Base-by-base conservation (phyloP, 2,113 vertebrate species). In the Melanotaenia duboulayi region DNA sequence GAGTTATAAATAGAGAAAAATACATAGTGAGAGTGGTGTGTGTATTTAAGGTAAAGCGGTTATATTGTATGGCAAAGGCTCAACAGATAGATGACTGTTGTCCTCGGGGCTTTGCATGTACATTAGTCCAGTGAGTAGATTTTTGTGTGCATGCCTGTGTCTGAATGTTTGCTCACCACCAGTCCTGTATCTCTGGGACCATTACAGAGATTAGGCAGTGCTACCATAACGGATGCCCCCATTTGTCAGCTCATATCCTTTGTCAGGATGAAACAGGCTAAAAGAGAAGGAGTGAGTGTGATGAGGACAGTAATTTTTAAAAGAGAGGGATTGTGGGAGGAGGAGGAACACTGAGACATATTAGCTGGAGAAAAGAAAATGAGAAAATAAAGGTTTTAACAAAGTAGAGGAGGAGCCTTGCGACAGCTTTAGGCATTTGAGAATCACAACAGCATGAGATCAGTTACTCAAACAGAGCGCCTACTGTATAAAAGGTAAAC, bases 171-270 rank as follows among this genome's bases (percentile, higher is more conserved):
- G 82, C 89, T 93, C 88, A 93, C 91, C 90, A 82, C 93, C 91
- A 90, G 94, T 92, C 89, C 85, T 88, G 80, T 66, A 87, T 90
- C 73, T 91, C 84, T 92, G 89, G 69, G 93, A 88, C 94, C 94
- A 97, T 96, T 96, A 97, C 93, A 95, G 91, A 95, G 95, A 96
- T 96, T 96, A 96, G 83, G 81, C 90, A 67, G 81, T 20, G 87
- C 85, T 90, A 92, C 86, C 92, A 92, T 95, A 93, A 92, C 93
- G 95, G 91, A 93, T 57, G 94, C 94, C 93, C 89, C 92, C 84
- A 79, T 82, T 92, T 96, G 96, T 97, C 96, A 96, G 87, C 88
- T 96, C 90, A 81, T 35, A 90, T 96, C 87, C 86, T 91, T 71
- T 91, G 91, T 95, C 95, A 95, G 95, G 84, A 83, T 82, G 56